phyloP scores from a whole-genome alignment of 1,140 invertebrate species.

The Stratiolaelaps scimitus region DNA sequence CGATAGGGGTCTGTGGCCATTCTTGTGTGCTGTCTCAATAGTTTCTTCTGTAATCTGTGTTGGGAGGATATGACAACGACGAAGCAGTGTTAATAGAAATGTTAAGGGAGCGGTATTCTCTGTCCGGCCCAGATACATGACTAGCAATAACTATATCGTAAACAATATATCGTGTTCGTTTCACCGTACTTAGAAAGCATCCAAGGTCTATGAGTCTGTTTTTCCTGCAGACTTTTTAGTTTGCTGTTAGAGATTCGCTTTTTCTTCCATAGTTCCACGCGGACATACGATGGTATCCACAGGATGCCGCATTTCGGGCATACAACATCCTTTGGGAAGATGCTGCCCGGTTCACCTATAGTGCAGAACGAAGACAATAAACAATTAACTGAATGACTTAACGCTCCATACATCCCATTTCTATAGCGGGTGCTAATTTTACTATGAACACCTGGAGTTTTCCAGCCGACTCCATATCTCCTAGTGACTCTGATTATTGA shows the following conservation, averaged over 20 bases:
- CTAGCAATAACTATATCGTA: not conserved
- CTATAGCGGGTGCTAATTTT: not conserved
- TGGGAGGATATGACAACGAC: not conserved
- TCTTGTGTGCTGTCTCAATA: not conserved
- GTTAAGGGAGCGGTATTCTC: not conserved
- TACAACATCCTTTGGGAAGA: not conserved
- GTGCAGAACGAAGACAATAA: not conserved
- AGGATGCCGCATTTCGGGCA: not conserved
- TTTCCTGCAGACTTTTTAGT: not conserved
- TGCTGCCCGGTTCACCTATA: constrained; percentile 1
- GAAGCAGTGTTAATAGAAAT: too few species aligned
- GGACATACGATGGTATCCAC: not conserved
- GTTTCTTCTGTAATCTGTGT: constrained; percentile 12
- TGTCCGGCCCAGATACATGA: not conserved
- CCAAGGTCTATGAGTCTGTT: not conserved
- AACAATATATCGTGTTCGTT: too few species aligned
- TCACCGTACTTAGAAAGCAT: constrained; percentile 5
- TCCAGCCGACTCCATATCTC: not conserved
- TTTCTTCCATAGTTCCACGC: not conserved
- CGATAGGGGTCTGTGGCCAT: not conserved
- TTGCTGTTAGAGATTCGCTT: not conserved
- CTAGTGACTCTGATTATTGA: not conserved
- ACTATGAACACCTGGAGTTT: not conserved
- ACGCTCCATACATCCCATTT: not conserved
- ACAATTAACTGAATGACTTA: not conserved